Conservation (phyloP, 2,888 invertebrate genomes). For the Conus canariensis region DNA sequence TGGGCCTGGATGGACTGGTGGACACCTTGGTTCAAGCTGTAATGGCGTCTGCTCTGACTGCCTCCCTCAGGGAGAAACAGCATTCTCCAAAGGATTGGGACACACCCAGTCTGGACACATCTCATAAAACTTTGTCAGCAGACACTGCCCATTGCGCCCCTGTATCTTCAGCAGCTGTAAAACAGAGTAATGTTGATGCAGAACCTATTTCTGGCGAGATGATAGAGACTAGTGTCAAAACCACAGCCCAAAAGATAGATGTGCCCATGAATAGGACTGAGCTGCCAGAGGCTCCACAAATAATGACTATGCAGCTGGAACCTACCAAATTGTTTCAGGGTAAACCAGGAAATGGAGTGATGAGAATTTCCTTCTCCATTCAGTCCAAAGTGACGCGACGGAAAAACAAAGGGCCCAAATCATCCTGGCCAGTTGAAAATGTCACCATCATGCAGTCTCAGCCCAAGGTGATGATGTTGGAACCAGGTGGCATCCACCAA, state of each 20-base stretch:
- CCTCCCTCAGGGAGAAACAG: slow-evolving; percentile 13
- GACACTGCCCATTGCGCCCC: neutral
- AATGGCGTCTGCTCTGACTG: slow-evolving; percentile 17
- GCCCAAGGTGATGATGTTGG: slow-evolving; percentile 31
- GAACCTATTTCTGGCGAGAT: neutral
- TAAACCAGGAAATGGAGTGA: slow-evolving; percentile 38
- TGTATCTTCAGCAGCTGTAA: neutral
- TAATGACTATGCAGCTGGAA: slow-evolving; percentile 44
- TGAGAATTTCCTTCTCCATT: slow-evolving; percentile 49
- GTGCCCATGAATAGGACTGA: neutral
- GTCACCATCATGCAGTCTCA: slow-evolving; percentile 38
- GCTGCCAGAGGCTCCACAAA: neutral
- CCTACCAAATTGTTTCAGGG: slow-evolving; percentile 49
- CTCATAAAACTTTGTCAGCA: neutral
- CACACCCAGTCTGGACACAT: neutral
- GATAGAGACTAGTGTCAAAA: neutral
- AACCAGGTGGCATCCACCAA: neutral
- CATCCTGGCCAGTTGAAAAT: slow-evolving; percentile 33
- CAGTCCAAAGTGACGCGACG: slow-evolving; percentile 49
- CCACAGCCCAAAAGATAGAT: neutral
- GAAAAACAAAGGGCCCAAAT: slow-evolving; percentile 21
- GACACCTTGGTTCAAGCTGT: slow-evolving; percentile 27
- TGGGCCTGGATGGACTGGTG: slow-evolving; percentile 34
- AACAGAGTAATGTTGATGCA: neutral
- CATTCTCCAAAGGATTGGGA: neutral